Conservation (phyloP, 2,888 invertebrate genomes). For the Prosopocoilus inquinatus region DNA sequence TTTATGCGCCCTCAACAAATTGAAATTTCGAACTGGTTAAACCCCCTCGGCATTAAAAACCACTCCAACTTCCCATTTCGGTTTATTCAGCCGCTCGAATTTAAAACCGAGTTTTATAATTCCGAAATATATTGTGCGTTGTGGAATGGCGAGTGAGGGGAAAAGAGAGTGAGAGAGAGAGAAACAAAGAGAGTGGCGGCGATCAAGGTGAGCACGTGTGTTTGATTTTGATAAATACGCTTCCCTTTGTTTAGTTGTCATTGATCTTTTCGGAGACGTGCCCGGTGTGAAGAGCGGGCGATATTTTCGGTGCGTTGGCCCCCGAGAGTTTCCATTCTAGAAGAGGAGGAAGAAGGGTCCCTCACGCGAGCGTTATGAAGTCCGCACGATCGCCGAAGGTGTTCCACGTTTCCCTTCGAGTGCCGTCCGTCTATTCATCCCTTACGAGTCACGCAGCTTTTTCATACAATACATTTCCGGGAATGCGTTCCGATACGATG, state of each 20-base stretch:
- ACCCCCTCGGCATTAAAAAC: too few relatives aligned
- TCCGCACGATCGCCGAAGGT: neutral
- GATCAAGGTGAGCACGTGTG: slow-evolving; percentile 26
- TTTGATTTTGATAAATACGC: slow-evolving; percentile 27
- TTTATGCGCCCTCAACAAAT: too few relatives aligned
- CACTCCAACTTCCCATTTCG: too few relatives aligned
- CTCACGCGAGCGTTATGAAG: slow-evolving; percentile 3
- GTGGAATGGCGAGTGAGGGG: too few relatives aligned
- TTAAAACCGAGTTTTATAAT: too few relatives aligned
- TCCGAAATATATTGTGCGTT: too few relatives aligned
- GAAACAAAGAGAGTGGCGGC: neutral
- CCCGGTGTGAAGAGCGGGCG: slow-evolving; percentile 4
- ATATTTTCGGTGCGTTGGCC: slow-evolving; percentile 1
- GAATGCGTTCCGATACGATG: too few relatives aligned
- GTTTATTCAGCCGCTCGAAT: too few relatives aligned
- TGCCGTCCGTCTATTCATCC: neutral
- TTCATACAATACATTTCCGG: too few relatives aligned
- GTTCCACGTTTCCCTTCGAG: neutral
- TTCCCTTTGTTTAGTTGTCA: slow-evolving; percentile 18
- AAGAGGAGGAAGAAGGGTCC: neutral
- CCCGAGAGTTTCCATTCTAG: slow-evolving; percentile 1
- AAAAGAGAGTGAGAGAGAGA: too few relatives aligned
- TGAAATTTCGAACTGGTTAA: too few relatives aligned
- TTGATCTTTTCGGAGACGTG: slow-evolving; percentile 26
- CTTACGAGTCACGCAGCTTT: neutral